phyloP scores from a whole-genome alignment of 2,113 vertebrate species.

The Percina caprodes region DNA sequence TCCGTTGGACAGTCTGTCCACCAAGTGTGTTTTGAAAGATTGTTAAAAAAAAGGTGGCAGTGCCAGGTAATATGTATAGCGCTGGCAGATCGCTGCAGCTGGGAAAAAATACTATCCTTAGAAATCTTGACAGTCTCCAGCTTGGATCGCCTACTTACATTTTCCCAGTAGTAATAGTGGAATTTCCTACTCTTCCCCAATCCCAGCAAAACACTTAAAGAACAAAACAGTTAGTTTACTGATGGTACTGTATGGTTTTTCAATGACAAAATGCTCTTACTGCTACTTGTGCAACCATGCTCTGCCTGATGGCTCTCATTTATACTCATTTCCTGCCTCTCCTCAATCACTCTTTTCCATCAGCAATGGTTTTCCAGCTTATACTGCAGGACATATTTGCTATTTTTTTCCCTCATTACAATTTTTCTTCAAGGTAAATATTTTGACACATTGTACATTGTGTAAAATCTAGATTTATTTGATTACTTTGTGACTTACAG shows the following conservation, averaged over 20 bases:
- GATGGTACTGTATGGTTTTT: background rate
- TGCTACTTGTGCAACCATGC: background rate
- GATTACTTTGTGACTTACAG: background rate
- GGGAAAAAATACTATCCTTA: background rate
- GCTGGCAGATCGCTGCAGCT: background rate
- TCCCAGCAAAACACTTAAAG: background rate
- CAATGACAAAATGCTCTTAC: background rate
- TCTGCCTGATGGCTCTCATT: background rate
- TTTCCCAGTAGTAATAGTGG: conserved; percentile 7
- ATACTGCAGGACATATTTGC: background rate
- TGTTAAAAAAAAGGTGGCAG: background rate
- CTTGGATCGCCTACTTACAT: background rate
- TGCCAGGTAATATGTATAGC: background rate
- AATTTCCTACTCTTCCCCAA: conserved; percentile 16
- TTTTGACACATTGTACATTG: background rate
- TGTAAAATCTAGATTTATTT: background rate
- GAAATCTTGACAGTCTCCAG: background rate
- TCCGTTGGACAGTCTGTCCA: background rate
- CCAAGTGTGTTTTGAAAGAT: background rate
- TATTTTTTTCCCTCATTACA: background rate
- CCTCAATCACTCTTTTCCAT: conserved; percentile 7
- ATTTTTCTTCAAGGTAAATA: background rate
- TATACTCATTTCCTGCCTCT: background rate
- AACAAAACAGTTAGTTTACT: background rate
- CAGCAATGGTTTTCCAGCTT: background rate